Conservation (phyloP, 2,888 invertebrate genomes). For the Pandemis corylana region DNA sequence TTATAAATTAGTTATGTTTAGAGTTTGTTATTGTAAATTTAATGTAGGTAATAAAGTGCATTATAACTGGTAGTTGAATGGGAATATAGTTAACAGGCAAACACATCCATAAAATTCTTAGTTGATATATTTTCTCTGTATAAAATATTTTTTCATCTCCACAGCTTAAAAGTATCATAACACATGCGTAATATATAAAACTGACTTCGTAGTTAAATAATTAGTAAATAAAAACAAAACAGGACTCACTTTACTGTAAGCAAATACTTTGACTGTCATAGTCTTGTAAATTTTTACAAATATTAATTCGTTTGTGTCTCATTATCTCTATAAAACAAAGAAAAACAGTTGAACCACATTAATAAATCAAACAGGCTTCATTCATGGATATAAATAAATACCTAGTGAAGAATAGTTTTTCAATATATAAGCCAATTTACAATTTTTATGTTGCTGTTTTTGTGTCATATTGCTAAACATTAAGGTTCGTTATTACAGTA, state of each 20-base stretch:
- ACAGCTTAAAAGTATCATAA: conserved; percentile 2
- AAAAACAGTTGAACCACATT: not conserved
- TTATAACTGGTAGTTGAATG: not conserved
- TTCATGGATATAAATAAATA: no score
- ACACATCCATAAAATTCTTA: not conserved
- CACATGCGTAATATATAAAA: not conserved
- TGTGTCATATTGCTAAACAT: no score
- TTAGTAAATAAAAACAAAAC: conserved; percentile 1
- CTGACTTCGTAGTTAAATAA: not conserved
- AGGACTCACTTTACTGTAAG: not conserved
- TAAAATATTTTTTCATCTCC: conserved; percentile 13
- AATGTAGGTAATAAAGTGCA: not conserved
- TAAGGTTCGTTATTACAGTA: no score
- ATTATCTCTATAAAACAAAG: not conserved
- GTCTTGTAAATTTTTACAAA: not conserved
- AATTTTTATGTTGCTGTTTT: no score
- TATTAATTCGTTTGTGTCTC: not conserved
- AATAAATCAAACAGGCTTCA: not conserved
- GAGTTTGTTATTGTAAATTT: not conserved
- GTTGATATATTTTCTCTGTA: conserved; percentile 15
- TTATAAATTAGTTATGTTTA: no score
- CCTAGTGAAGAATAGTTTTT: no score
- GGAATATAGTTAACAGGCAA: not conserved
- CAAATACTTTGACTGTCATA: not conserved
- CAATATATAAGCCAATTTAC: no score